Percentiles rank a stretch among this genome's conserved stretches.
These are phyloP conservation scores for Suricata suricatta DNA, from an alignment of 2,113 vertebrate genomes.

Conservation along the genomic window DNA sequence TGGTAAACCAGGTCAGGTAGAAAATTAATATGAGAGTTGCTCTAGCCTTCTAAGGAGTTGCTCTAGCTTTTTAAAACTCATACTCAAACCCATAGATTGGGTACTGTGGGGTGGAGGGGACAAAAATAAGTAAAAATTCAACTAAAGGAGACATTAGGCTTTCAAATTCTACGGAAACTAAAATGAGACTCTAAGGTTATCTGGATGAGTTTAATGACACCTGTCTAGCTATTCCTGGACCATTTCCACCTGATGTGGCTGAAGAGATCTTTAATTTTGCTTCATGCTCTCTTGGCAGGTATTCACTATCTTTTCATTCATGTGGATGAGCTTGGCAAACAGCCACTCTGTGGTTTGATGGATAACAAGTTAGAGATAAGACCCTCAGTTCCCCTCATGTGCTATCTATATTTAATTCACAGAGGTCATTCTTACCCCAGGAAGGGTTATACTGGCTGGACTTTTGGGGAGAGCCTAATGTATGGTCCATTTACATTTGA, in stretches of 20 bases:
- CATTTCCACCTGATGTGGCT: constrained; percentile 34
- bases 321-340: constrained; percentile 6
- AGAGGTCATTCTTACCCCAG: not conserved
- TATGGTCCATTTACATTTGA: constrained; percentile 24
- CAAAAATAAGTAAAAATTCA: constrained; percentile 42
- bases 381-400: not conserved
- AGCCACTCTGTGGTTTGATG: not conserved
- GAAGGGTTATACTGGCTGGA: not conserved
- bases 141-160: not conserved
- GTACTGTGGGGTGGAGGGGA: not conserved
- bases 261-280: constrained; percentile 57
- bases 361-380: not conserved
- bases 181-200: not conserved
- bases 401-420: not conserved
- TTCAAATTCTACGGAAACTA: not conserved
- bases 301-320: constrained; percentile 47
- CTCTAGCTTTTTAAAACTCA: not conserved
- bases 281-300: not conserved
- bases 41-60: not conserved
- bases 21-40: not conserved
- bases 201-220: constrained; percentile 5
- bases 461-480: not conserved
- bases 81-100: not conserved
- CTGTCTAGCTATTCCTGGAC: not conserved
- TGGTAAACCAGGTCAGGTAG: not conserved